These are phyloP conservation scores for Bubo scandiacus DNA, from an alignment of 2,113 vertebrate species.

Conservation along the genomic window DNA sequence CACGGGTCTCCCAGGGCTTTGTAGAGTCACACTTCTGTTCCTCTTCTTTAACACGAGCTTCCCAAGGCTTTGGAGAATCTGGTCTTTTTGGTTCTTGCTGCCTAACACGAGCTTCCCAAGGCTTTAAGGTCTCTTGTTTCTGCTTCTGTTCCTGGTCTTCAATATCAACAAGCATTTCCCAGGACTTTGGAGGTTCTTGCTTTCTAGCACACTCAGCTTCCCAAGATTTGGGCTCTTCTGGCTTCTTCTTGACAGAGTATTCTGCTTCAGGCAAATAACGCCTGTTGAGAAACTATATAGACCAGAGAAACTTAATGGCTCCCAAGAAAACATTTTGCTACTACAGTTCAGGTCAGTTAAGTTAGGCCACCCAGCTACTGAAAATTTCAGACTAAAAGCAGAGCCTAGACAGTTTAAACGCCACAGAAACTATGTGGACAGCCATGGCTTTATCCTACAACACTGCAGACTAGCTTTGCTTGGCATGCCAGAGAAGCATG, in stretches of 20 bases:
- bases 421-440: not conserved
- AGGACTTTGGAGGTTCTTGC: constrained; percentile 83
- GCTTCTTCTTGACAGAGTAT: constrained; percentile 65
- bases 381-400: not conserved
- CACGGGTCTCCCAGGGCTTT: constrained; percentile 70
- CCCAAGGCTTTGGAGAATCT: constrained; percentile 70
- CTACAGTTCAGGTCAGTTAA: constrained; percentile 48
- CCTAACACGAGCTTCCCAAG: constrained; percentile 67
- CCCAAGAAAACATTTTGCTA: constrained; percentile 49
- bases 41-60: constrained; percentile 60
- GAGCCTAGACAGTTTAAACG: not conserved
- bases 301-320: constrained; percentile 63
- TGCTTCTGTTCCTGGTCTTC: constrained; percentile 67
- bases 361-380: constrained; percentile 8
- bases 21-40: constrained; percentile 13
- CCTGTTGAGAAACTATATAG: constrained; percentile 87
- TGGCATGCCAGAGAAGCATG: not conserved
- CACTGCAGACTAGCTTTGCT: not conserved
- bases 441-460: not conserved
- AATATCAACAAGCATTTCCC: constrained; percentile 78
- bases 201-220: constrained; percentile 78
- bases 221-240: constrained; percentile 70
- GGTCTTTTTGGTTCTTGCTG: constrained; percentile 57
- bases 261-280: constrained; percentile 76
- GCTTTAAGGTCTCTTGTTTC: constrained; percentile 60